phyloP scores from a whole-genome alignment of 2,113 vertebrate species.

The Datnioides undecimradiatus region DNA sequence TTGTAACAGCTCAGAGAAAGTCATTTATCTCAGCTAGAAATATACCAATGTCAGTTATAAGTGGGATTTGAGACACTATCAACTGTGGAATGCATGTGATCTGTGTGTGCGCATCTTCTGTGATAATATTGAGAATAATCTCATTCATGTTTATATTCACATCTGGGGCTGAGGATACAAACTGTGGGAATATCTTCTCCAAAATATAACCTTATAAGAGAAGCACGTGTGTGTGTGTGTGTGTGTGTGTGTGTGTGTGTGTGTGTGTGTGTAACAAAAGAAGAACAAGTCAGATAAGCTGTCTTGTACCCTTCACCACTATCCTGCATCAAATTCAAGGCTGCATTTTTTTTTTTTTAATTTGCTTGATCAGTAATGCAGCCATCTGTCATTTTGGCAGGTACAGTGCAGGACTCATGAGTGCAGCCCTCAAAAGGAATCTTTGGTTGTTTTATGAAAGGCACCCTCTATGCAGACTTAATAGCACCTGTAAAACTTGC shows the following conservation, averaged over 20 bases:
- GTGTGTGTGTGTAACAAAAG: conserved; percentile 3
- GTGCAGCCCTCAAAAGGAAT: conserved; percentile 52
- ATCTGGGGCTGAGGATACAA: not conserved
- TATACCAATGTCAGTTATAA: conserved; percentile 21
- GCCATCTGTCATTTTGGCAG: conserved; percentile 75
- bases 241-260: not conserved
- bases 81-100: conserved; percentile 9
- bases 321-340: conserved; percentile 56
- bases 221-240: not conserved
- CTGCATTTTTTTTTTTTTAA: conserved; percentile 65
- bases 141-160: not conserved
- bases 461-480: conserved; percentile 35
- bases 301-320: conserved; percentile 10
- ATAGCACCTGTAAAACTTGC: conserved; percentile 51
- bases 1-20: conserved; percentile 38
- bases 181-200: conserved; percentile 1
- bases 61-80: conserved; percentile 7
- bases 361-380: conserved; percentile 61
- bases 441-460: conserved; percentile 44
- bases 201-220: conserved; percentile 19
- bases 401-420: conserved; percentile 54
- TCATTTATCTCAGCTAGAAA: conserved; percentile 52
- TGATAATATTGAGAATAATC: conserved; percentile 7
- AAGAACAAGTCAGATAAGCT: conserved; percentile 25
- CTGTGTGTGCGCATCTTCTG: conserved; percentile 22